These are phyloP conservation scores for Heliconius hewitsoni DNA, from an alignment of 1,140 invertebrate genomes.

Conservation along the genomic window DNA sequence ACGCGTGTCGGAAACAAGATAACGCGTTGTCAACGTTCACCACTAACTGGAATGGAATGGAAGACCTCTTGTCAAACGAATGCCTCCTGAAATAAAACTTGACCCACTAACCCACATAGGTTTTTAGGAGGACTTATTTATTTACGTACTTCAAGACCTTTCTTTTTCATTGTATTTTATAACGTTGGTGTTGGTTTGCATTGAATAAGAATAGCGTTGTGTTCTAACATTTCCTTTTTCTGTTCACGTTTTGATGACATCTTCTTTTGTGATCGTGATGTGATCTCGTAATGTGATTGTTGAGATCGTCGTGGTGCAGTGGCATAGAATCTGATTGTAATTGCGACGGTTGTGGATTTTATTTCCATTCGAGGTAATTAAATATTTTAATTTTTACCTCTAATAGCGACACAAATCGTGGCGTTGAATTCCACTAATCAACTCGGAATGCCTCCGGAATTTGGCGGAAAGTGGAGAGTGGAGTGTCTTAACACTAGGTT, in stretches of 20 bases:
- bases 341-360: too few species aligned
- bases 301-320: too few species aligned
- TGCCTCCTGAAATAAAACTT: slow-evolving; percentile 20
- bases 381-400: too few species aligned
- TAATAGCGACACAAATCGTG: too few species aligned
- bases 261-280: not conserved
- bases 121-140: not conserved
- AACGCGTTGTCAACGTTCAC: slow-evolving; percentile 2
- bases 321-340: too few species aligned
- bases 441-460: too few species aligned
- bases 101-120: slow-evolving; percentile 20
- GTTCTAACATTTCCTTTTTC: slow-evolving; percentile 2
- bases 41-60: not conserved
- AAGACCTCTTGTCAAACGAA: slow-evolving; percentile 19
- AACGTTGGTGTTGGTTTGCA: not conserved
- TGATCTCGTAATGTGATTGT: not conserved
- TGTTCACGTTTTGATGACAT: not conserved
- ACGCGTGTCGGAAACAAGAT: slow-evolving; percentile 1
- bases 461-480: too few species aligned
- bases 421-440: too few species aligned
- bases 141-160: not conserved
- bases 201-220: not conserved
- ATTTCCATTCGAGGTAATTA: too few species aligned
- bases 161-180: not conserved
- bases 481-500: too few species aligned